phyloP scores from a whole-genome alignment of 2,797 vertebrate species.

The Siniperca undulata region DNA sequence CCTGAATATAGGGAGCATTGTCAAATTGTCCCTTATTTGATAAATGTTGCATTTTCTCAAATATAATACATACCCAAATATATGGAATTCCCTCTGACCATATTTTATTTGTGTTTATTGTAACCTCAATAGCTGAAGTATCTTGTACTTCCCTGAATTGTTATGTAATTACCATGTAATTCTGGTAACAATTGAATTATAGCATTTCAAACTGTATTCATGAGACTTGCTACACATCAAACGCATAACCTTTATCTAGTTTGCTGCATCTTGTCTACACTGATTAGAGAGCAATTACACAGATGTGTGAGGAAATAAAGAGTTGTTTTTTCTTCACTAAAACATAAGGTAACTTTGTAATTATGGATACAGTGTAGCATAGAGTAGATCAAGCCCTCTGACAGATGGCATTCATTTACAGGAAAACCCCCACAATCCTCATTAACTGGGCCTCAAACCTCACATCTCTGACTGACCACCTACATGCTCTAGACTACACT shows the following conservation, averaged over 20 bases:
- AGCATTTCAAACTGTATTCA: conserved; percentile 66
- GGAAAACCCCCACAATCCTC: conserved; percentile 34
- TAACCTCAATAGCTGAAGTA: conserved; percentile 9
- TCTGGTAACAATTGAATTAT: conserved; percentile 63
- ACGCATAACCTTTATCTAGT: conserved; percentile 60
- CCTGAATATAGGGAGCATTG: neutral
- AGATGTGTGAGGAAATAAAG: conserved; percentile 64
- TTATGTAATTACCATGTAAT: conserved; percentile 62
- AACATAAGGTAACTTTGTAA: conserved; percentile 52
- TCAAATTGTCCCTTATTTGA: neutral
- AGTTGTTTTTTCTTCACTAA: conserved; percentile 36
- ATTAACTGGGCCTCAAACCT: conserved; percentile 38
- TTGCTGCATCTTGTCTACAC: conserved; percentile 68
- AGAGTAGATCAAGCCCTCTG: conserved; percentile 34
- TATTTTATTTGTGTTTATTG: conserved; percentile 14
- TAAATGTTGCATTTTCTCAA: neutral
- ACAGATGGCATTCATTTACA: conserved; percentile 43
- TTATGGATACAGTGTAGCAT: conserved; percentile 45
- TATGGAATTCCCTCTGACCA: neutral
- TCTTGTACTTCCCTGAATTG: conserved; percentile 33
- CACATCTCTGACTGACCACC: conserved; percentile 49
- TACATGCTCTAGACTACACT: conserved; percentile 32
- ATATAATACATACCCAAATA: neutral
- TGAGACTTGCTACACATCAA: conserved; percentile 53
- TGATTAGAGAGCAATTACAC: conserved; percentile 69